These are phyloP conservation scores for Psix sp. DNA, from an alignment of 1,140 invertebrate species.

Conservation along the genomic window DNA sequence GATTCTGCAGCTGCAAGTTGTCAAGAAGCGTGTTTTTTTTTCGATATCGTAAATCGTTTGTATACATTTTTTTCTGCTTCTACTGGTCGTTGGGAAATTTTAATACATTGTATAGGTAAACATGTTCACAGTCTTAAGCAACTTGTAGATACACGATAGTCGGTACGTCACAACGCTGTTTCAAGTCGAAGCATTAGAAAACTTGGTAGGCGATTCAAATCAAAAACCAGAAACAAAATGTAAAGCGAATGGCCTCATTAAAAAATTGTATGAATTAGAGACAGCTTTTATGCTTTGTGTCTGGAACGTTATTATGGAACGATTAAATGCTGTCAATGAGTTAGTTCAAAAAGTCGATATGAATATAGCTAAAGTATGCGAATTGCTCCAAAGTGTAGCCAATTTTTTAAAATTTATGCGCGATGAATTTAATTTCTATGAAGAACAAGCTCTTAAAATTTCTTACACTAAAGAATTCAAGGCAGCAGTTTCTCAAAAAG, in stretches of 20 bases:
- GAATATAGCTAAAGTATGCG: no score
- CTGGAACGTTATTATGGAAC: conserved; percentile 6
- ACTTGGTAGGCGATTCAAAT: conserved; percentile 5
- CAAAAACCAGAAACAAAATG: conserved; percentile 12
- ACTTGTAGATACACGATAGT: conserved; percentile 32
- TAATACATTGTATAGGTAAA: conserved; percentile 3
- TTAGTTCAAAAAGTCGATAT: not conserved
- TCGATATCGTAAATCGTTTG: conserved; percentile 57
- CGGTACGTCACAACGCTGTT: conserved; percentile 21
- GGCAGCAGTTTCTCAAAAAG: no score
- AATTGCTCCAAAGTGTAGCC: no score
- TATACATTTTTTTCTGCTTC: conserved; percentile 47
- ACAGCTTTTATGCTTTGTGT: conserved; percentile 10
- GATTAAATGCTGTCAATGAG: conserved; percentile 17
- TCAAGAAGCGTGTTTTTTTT: conserved; percentile 65
- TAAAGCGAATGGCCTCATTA: conserved; percentile 20
- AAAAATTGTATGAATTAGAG: conserved; percentile 8
- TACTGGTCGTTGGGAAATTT: conserved; percentile 32
- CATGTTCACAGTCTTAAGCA: conserved; percentile 7
- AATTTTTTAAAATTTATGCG: no score
- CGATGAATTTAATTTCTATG: no score
- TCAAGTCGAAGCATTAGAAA: conserved; percentile 17
- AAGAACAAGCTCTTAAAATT: no score
- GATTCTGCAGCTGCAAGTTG: conserved; percentile 35
- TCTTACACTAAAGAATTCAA: no score